These are phyloP conservation scores for Sinocyclocheilus anshuiensis DNA, from an alignment of 2,113 vertebrate species.

Conservation along the genomic window DNA sequence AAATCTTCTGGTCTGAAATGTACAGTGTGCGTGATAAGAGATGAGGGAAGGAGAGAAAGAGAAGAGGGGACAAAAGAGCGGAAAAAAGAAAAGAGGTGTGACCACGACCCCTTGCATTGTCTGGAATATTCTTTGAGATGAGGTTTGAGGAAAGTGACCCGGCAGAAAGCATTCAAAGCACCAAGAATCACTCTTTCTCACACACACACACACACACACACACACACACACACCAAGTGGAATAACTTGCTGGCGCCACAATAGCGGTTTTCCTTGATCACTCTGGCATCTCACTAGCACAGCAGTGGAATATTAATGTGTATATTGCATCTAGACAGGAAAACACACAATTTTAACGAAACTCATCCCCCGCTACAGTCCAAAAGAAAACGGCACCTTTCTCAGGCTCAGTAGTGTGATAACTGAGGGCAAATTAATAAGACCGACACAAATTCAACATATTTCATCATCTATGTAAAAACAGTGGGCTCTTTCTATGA, in stretches of 20 bases:
- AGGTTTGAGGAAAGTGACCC: conserved; percentile 38
- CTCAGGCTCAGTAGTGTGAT: conserved; percentile 38
- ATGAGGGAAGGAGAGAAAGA: not conserved
- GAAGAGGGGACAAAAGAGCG: not conserved
- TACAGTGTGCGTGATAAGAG: conserved; percentile 35
- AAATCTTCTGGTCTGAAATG: conserved; percentile 40
- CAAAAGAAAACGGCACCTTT: conserved; percentile 5
- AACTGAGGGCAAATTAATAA: not conserved
- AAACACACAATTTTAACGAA: conserved; percentile 22
- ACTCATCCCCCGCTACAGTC: conserved; percentile 14
- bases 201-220: not conserved
- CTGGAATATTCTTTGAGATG: conserved; percentile 12
- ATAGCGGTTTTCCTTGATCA: conserved; percentile 37
- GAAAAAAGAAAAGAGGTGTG: conserved; percentile 6
- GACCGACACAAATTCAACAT: not conserved
- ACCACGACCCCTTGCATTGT: conserved; percentile 33
- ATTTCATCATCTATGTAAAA: conserved; percentile 4
- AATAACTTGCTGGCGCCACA: conserved; percentile 37
- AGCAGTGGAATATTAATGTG: conserved; percentile 51
- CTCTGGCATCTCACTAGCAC: conserved; percentile 51
- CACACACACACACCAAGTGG: conserved; percentile 26
- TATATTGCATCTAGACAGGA: conserved; percentile 36
- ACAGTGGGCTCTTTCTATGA: not conserved
- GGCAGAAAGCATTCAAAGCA: conserved; percentile 33
- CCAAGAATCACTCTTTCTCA: conserved; percentile 6